Percentiles rank a stretch among this genome's conserved stretches.
These are phyloP conservation scores for Mungos mungo DNA, from an alignment of 2,113 vertebrate genomes.

Conservation along the genomic window DNA sequence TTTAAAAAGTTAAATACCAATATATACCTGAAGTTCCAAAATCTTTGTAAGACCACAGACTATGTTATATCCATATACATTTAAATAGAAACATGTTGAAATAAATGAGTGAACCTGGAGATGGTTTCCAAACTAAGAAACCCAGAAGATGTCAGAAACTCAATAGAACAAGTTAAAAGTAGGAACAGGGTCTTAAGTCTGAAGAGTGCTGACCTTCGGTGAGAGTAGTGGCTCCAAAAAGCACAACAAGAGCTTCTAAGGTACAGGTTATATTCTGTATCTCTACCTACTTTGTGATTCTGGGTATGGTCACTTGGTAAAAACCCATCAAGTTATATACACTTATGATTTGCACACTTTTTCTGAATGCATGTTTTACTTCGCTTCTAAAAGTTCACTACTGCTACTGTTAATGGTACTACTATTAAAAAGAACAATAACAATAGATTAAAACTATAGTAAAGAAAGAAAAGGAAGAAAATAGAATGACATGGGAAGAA, in stretches of 20 bases:
- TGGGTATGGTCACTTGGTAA: background rate
- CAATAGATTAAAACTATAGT: background rate
- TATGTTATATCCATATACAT: background rate
- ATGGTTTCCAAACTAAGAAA: conserved; percentile 21
- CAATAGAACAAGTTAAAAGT: background rate
- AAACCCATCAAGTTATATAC: background rate
- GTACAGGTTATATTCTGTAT: background rate
- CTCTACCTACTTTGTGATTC: background rate
- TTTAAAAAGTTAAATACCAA: background rate
- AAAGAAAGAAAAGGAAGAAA: background rate
- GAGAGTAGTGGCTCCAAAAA: too few relatives aligned
- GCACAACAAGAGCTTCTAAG: background rate
- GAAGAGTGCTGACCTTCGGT: background rate
- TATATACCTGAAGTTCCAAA: conserved; percentile 28
- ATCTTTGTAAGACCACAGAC: background rate
- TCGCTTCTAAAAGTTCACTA: conserved; percentile 6
- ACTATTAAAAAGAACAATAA: background rate
- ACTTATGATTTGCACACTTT: background rate
- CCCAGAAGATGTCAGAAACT: background rate
- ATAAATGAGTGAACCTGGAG: background rate
- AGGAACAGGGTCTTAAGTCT: background rate
- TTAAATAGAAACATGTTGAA: background rate
- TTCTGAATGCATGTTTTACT: background rate
- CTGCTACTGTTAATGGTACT: background rate
- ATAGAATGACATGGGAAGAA: background rate